Percentiles rank a stretch among this genome's conserved stretches.
These are phyloP conservation scores for Tipula vernalis DNA, from an alignment of 2,888 invertebrate genomes.

Conservation along the genomic window DNA sequence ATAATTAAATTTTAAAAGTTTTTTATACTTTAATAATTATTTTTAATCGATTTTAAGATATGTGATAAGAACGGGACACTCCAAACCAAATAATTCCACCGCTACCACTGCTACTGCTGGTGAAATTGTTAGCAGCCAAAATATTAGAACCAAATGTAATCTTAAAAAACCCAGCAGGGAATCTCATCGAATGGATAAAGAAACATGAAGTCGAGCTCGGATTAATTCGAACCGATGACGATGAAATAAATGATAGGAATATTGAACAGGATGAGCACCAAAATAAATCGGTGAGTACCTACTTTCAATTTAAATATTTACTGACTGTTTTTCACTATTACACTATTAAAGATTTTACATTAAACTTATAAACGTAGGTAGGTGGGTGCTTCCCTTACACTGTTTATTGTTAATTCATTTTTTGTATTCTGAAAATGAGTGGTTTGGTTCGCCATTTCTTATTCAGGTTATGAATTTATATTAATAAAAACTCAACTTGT, in stretches of 20 bases:
- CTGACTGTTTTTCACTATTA: background rate
- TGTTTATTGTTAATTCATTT: background rate
- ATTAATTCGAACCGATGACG: background rate
- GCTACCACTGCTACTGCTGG: background rate
- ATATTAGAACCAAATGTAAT: too few relatives aligned
- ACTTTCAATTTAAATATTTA: too few relatives aligned
- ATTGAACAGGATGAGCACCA: background rate
- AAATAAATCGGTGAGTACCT: background rate
- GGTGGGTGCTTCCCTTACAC: background rate
- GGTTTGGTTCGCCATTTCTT: background rate
- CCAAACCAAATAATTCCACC: background rate
- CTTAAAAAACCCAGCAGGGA: background rate
- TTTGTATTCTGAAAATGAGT: background rate
- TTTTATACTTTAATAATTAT: background rate
- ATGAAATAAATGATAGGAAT: background rate
- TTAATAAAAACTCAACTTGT: background rate
- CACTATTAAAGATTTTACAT: background rate
- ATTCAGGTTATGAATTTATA: background rate
- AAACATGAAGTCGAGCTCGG: too few relatives aligned
- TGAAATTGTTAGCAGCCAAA: background rate
- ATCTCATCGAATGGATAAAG: too few relatives aligned
- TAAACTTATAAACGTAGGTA: background rate
- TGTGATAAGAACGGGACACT: too few relatives aligned
- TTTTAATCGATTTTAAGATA: too few relatives aligned
- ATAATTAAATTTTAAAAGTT: background rate